phyloP scores from a whole-genome alignment of 2,113 vertebrate genomes.

The Eidolon helvum region DNA sequence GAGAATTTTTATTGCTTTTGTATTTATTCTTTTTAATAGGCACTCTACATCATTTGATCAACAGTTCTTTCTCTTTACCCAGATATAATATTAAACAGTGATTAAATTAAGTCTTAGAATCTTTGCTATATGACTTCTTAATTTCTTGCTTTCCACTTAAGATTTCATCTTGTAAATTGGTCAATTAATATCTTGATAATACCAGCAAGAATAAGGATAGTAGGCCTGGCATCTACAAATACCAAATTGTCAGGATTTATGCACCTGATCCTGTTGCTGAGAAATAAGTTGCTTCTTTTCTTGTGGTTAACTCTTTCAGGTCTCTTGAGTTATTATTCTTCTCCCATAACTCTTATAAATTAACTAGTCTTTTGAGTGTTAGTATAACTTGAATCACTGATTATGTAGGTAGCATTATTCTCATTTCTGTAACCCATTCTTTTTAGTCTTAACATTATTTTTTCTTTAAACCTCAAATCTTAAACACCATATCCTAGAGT shows the following conservation, averaged over 20 bases:
- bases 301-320: neutral
- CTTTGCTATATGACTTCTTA: neutral
- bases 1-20: neutral
- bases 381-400: neutral
- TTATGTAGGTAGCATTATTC: neutral
- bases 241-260: constrained; percentile 8
- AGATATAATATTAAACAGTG: neutral
- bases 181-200: constrained; percentile 57
- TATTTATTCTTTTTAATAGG: neutral
- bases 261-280: neutral
- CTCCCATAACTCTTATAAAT: neutral
- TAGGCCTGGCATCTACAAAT: neutral
- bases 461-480: neutral
- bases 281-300: constrained; percentile 35
- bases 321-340: constrained; percentile 12
- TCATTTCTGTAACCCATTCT: neutral
- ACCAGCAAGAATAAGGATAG: constrained; percentile 13
- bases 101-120: constrained; percentile 15
- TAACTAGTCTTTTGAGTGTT: neutral
- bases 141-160: constrained; percentile 55
- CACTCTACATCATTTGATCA: neutral
- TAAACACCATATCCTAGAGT: neutral
- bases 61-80: neutral
- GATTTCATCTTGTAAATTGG: constrained; percentile 47
- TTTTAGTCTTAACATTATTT: neutral